These are phyloP conservation scores for Pelvicachromis taeniatus DNA, from an alignment of 2,113 vertebrate species.

Conservation along the genomic window DNA sequence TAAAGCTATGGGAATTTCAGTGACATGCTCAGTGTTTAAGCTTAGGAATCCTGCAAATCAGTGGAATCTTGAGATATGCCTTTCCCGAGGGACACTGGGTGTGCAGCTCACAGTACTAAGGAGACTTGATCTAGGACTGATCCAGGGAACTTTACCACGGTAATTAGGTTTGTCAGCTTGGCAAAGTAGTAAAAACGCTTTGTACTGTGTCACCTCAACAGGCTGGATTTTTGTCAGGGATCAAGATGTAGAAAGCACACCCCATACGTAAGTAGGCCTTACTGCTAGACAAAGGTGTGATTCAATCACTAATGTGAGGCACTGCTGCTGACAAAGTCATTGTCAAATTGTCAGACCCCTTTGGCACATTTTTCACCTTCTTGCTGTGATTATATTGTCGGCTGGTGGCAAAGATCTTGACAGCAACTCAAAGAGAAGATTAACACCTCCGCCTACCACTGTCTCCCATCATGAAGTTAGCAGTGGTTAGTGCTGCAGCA, in stretches of 20 bases:
- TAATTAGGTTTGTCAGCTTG: conserved; percentile 67
- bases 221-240: conserved; percentile 65
- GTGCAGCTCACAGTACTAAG: conserved; percentile 40
- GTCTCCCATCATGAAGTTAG: neutral
- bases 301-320: conserved; percentile 5
- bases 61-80: conserved; percentile 18
- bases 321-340: conserved; percentile 46
- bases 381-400: conserved; percentile 31
- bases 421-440: conserved; percentile 29
- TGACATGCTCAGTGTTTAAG: conserved; percentile 24
- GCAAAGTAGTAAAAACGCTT: conserved; percentile 60
- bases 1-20: conserved; percentile 15
- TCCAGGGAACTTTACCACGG: conserved; percentile 44
- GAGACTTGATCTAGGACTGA: conserved; percentile 61
- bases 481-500: neutral
- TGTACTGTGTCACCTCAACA: conserved; percentile 58
- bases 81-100: conserved; percentile 39
- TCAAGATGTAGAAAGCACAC: conserved; percentile 38
- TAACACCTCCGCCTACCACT: conserved; percentile 22
- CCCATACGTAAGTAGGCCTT: conserved; percentile 29
- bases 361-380: conserved; percentile 46
- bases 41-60: conserved; percentile 36
- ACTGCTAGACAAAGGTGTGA: conserved; percentile 54
- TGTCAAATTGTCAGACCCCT: conserved; percentile 57
- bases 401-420: conserved; percentile 37